These are phyloP conservation scores for Ormyrus labotus DNA, from an alignment of 2,888 invertebrate species.

Conservation along the genomic window DNA sequence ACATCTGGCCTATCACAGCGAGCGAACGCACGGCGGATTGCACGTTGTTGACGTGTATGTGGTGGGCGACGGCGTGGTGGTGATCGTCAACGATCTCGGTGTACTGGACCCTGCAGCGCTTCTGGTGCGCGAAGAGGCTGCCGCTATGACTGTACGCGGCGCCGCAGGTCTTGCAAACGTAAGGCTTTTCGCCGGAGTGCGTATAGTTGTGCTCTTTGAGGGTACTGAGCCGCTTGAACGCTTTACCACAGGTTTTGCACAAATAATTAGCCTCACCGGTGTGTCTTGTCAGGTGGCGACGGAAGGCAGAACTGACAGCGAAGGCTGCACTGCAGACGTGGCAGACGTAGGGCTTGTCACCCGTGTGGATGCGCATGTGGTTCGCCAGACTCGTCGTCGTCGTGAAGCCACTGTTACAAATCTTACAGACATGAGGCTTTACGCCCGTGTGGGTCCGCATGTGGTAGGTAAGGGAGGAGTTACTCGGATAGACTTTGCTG, in stretches of 20 bases:
- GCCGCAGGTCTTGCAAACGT: conserved; percentile 74
- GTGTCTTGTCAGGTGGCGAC: conserved; percentile 72
- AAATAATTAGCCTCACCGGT: conserved; percentile 74
- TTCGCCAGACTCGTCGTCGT: conserved; percentile 74
- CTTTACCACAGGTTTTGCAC: conserved; percentile 73
- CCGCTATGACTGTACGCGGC: conserved; percentile 74
- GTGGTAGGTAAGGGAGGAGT: conserved; percentile 74
- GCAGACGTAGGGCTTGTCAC: conserved; percentile 73
- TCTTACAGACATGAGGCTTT: conserved; percentile 74
- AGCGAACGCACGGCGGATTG: conserved; percentile 72
- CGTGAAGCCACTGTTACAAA: conserved; percentile 73
- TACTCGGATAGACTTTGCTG: conserved; percentile 74
- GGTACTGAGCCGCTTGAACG: conserved; percentile 73
- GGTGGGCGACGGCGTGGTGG: conserved; percentile 66
- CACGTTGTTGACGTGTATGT: conserved; percentile 73
- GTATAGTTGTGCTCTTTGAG: conserved; percentile 74
- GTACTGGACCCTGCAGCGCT: conserved; percentile 72
- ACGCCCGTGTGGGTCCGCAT: conserved; percentile 74
- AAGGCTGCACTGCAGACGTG: conserved; percentile 74
- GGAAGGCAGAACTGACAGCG: conserved; percentile 73
- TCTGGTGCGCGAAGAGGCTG: conserved; percentile 73
- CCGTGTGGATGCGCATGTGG: conserved; percentile 74
- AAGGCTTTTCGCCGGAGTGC: conserved; percentile 74
- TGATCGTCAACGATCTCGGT: conserved; percentile 71
- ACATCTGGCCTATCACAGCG: conserved; percentile 73